These are phyloP conservation scores for Apamea epomidion DNA, from an alignment of 2,888 invertebrate genomes.

Conservation along the genomic window DNA sequence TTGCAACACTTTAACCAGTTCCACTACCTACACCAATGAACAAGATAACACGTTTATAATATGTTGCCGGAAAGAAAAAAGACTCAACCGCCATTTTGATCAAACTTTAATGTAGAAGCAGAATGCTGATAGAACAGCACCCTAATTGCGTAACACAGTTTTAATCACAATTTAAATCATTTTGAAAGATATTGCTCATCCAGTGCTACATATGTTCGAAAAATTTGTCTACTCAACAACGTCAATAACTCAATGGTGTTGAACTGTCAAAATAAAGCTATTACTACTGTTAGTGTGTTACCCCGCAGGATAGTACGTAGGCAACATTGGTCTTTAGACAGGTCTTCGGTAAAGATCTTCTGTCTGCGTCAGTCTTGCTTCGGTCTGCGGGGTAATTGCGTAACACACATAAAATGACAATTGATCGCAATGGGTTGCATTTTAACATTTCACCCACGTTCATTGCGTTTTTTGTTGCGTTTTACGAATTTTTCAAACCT, in stretches of 20 bases:
- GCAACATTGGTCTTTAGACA: no score
- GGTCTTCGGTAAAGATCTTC: neutral
- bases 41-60: conserved; percentile 23
- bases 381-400: neutral
- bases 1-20: conserved; percentile 47
- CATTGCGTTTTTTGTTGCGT: no score
- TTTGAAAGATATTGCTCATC: neutral
- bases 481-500: neutral
- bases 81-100: conserved; percentile 13
- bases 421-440: neutral
- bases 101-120: neutral
- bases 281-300: neutral
- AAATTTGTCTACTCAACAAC: no score
- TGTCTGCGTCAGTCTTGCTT: no score
- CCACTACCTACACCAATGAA: neutral
- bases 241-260: neutral
- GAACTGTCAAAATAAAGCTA: neutral
- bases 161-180: neutral
- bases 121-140: neutral
- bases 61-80: neutral
- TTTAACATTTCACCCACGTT: neutral
- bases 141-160: neutral
- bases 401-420: neutral
- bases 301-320: no score
- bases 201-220: neutral